Base-by-base conservation (phyloP, 2,888 invertebrate genomes). In the Alentia gelatinosa region DNA sequence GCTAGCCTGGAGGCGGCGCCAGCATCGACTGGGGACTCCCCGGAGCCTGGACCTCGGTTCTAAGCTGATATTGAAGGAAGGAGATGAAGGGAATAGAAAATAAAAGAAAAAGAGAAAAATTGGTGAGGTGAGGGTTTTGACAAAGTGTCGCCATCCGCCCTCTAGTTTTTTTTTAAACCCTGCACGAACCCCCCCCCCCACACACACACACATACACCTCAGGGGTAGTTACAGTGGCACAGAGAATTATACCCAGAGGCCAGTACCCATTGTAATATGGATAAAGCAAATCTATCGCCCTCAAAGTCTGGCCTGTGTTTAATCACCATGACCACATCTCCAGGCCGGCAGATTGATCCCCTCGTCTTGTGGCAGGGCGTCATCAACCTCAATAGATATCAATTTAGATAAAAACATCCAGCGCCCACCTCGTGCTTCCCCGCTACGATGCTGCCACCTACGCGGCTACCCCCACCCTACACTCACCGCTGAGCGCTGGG, bases 361-460 rank as follows among this genome's bases (percentile, higher is more conserved):
- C 19, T 79, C 79, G 37, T 37, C 37, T 37, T 23, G 37, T 79
- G 79, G 79, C 79, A 19, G 79, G 39, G 39, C 79, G 79, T 79
- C 79, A 79, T 79, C 79, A 39, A 37, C 79, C 79, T 39, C 79
- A 79, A 79, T 79, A 79, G 35, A 79, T 79, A 79, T 79, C 79
- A 79, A 79, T 79, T 79, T 79, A 79, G 79, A 79, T 79, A 79
- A 79, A 79, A 74, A 39, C 79, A 15, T 35, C 79, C 79, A 79
- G 39, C 23, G 35, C 19, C 5, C 56, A 56, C 5, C 56, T 56
- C 56, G 47, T 42, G 47, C 19, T 56, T 56, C 56, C 3, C 56
- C 5, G 19, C 56, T 56, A 4, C n/a, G n/a, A n/a, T n/a, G n/a
- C 56, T 19, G 5, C 56, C 56, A 56, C 19, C 19, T 47, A 56